Evolutionary conservation across 2,888 invertebrate species (phyloP).

Genomic region (Heliconius cydno): DNA sequence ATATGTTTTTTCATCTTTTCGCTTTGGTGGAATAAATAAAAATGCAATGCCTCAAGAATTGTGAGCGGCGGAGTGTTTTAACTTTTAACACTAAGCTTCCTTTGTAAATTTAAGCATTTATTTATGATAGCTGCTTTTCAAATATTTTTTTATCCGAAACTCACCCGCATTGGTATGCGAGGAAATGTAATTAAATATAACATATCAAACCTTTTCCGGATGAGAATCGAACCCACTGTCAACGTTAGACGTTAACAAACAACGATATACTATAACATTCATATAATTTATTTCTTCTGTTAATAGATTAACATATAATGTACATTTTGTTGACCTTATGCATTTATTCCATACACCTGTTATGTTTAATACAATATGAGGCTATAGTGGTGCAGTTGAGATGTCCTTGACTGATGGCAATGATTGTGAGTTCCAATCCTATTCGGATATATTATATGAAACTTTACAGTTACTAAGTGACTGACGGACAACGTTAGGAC

Average conservation of each 20-base stretch:
- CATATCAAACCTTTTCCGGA: not conserved
- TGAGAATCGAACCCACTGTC: not conserved
- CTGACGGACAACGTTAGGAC: no score
- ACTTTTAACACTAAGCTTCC: not conserved
- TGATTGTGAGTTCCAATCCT: not conserved
- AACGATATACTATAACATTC: not conserved
- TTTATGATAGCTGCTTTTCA: no score
- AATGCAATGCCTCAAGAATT: no score
- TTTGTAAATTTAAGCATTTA: not conserved
- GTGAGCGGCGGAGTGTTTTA: no score
- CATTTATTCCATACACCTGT: conserved; percentile 5
- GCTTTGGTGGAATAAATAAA: no score
- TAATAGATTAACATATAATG: conserved; percentile 9
- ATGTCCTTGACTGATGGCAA: not conserved
- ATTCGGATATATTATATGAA: not conserved
- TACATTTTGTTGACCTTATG: not conserved
- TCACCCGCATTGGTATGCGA: not conserved
- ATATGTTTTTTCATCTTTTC: no score
- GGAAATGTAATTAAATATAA: not conserved
- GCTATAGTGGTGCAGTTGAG: not conserved
- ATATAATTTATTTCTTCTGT: not conserved
- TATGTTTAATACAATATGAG: not conserved
- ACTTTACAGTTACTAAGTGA: no score
- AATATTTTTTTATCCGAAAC: no score
- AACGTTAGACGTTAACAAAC: not conserved